phyloP scores from a whole-genome alignment of 2,113 vertebrate genomes.

The Oryzias melastigma region DNA sequence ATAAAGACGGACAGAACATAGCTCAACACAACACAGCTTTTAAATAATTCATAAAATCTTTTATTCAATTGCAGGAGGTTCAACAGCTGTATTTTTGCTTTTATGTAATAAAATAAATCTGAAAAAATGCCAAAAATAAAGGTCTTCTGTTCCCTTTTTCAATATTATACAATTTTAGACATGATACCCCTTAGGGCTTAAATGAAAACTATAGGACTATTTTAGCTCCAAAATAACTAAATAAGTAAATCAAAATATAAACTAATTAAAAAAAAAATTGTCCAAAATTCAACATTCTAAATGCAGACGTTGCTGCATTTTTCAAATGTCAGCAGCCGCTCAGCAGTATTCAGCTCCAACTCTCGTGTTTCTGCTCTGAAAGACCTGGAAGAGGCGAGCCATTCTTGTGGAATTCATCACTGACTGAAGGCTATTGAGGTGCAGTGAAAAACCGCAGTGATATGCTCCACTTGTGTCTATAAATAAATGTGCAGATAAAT shows the following conservation, averaged over 20 bases:
- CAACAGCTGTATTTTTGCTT: too few species aligned
- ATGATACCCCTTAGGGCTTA: too few species aligned
- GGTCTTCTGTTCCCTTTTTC: too few species aligned
- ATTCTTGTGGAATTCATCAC: conserved; percentile 61
- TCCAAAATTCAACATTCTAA: conserved; percentile 27
- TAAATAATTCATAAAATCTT: too few species aligned
- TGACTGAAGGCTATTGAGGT: conserved; percentile 45
- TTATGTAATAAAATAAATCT: too few species aligned
- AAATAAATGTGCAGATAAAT: conserved; percentile 60
- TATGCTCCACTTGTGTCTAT: conserved; percentile 49
- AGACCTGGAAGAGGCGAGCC: conserved; percentile 36
- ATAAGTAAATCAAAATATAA: too few species aligned
- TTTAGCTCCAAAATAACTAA: too few species aligned
- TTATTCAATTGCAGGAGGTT: too few species aligned
- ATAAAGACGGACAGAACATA: neutral
- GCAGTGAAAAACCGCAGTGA: conserved; percentile 45
- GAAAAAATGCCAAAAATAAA: too few species aligned
- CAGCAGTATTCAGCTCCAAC: conserved; percentile 45
- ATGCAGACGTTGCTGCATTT: conserved; percentile 58
- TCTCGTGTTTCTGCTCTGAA: conserved; percentile 55
- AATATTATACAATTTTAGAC: too few species aligned
- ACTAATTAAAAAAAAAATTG: conserved; percentile 17
- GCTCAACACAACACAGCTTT: neutral
- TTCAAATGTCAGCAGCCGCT: conserved; percentile 48
- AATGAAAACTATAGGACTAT: too few species aligned